Evolutionary conservation across 2,797 vertebrate species (phyloP).

Genomic region (Cygnus olor): DNA sequence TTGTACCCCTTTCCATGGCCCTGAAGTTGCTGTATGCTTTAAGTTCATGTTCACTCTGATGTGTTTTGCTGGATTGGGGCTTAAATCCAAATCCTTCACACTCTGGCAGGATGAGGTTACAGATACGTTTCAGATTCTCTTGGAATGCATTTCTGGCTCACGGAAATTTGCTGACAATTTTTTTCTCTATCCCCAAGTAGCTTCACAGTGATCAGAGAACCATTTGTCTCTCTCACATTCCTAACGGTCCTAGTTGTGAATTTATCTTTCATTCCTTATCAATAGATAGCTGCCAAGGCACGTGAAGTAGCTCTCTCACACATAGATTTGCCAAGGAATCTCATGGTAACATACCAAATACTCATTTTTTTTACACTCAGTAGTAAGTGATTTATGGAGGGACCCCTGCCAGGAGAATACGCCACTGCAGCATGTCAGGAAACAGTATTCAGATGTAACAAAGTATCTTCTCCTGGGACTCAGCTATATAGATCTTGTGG

Average conservation of each 20-base stretch:
- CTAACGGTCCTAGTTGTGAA: not conserved
- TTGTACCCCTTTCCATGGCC: not conserved
- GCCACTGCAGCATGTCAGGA: not conserved
- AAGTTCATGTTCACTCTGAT: not conserved
- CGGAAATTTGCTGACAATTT: not conserved
- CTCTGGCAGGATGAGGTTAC: not conserved
- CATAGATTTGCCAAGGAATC: slow-evolving; percentile 13
- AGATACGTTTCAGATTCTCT: slow-evolving; percentile 2
- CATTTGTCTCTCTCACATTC: slow-evolving; percentile 25
- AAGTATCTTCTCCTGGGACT: not conserved
- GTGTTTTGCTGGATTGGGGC: not conserved
- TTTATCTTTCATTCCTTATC: slow-evolving; percentile 24
- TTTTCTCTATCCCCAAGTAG: not conserved
- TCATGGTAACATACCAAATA: slow-evolving; percentile 16
- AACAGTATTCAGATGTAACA: not conserved
- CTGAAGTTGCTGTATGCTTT: not conserved
- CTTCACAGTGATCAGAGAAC: not conserved
- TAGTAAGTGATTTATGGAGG: slow-evolving; percentile 21
- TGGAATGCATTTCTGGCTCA: slow-evolving; percentile 11
- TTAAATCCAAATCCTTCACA: not conserved
- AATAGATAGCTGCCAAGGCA: not conserved
- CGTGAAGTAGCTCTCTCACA: not conserved
- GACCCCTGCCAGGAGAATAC: not conserved
- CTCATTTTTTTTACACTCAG: not conserved
- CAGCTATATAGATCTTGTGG: not conserved